Evolutionary conservation across 2,797 vertebrate genomes (phyloP), one percentile per base, ranked within the genome.

Genomic region (Chrosomus eos): DNA sequence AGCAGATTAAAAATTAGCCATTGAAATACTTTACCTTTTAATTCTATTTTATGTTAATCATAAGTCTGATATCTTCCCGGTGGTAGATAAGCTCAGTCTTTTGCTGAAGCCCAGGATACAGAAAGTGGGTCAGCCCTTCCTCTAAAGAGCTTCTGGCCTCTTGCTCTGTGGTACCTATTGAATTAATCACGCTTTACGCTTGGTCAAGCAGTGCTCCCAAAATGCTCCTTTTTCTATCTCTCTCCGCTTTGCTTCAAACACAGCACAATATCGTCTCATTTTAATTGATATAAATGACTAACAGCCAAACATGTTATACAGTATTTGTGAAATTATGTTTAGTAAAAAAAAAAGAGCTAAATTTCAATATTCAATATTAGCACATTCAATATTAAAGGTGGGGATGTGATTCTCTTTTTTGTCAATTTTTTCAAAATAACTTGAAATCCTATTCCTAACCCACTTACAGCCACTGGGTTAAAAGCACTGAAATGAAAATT

Each of bases 131-230:
- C 96, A 97, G 93, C 92, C 87, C 91, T 92, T 94, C 79, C 89
- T 84, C 91, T 94, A 93, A 94, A 92, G 83, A 89, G 93, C 95
- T 94, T 88, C 91, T 88, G 93, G 94, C 94, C 93, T 90, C 90
- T 90, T 94, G 94, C 94, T 95, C 94, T 93, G 92, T 93, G 93
- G 93, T 93, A 89, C 90, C 94, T 94, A 94, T 95, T 95, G 93
- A 94, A 96, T 96, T 95, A 96, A 93, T 92, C 93, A 95, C 90
- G 93, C 94, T 95, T 96, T 93, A 95, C 23, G 94, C 94, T 93
- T 90, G 90, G 83, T 88, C 75, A 89, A 92, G 90, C 90, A 7
- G 90, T 86, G 91, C 88, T 90, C 91, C 91, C 92, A 90, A 92
- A 94, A 81, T 91, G 91, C 91, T 92, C 92, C 93, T 93, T 95